phyloP scores from a whole-genome alignment of 2,888 invertebrate species.

The Harpalus rubripes region DNA sequence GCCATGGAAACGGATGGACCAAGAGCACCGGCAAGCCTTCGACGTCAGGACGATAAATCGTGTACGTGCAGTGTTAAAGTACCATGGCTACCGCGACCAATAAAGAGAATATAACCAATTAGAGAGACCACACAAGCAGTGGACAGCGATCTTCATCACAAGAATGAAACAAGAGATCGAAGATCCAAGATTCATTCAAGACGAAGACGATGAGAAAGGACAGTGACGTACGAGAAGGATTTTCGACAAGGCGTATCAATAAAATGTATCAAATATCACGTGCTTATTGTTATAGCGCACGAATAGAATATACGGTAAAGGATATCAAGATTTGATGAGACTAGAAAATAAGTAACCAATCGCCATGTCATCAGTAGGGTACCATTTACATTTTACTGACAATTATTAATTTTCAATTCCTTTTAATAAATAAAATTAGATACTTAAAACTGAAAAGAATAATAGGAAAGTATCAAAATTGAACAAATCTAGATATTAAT shows the following conservation, averaged over 20 bases:
- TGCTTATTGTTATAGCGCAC: too few relatives aligned
- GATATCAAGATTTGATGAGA: too few relatives aligned
- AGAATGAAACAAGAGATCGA: slow-evolving; percentile 44
- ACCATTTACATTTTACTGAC: too few relatives aligned
- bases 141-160: slow-evolving; percentile 63
- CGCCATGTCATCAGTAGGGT: too few relatives aligned
- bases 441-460: too few relatives aligned
- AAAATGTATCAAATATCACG: too few relatives aligned
- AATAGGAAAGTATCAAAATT: too few relatives aligned
- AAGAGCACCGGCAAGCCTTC: not conserved
- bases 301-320: not conserved
- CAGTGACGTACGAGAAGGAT: slow-evolving; percentile 17
- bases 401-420: too few relatives aligned
- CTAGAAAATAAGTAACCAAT: too few relatives aligned
- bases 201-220: slow-evolving; percentile 13
- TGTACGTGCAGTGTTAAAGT: slow-evolving; percentile 64
- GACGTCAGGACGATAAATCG: slow-evolving; percentile 59
- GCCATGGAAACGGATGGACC: not conserved
- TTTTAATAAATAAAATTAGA: too few relatives aligned
- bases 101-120: slow-evolving; percentile 66
- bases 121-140: slow-evolving; percentile 64
- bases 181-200: not conserved
- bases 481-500: too few relatives aligned
- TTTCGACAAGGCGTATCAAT: not conserved
- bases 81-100: slow-evolving; percentile 61